These are phyloP conservation scores for Automeris io DNA, from an alignment of 2,888 invertebrate species.

Conservation along the genomic window DNA sequence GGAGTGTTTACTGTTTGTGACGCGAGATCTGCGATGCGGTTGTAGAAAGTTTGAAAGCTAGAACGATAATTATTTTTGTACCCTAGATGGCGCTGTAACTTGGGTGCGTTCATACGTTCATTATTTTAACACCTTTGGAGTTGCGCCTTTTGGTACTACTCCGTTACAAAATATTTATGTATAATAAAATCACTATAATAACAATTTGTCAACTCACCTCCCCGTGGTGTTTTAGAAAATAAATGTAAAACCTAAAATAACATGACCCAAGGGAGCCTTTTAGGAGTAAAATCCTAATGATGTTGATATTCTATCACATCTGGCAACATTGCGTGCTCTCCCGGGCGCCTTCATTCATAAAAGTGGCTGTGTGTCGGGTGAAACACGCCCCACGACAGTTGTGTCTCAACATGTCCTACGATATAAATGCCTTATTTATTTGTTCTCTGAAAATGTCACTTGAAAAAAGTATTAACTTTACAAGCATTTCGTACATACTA, in stretches of 20 bases:
- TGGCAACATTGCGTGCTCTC: constrained; percentile 11
- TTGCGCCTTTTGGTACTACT: too few species aligned
- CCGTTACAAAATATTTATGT: background rate
- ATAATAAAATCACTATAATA: background rate
- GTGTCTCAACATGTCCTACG: constrained; percentile 2
- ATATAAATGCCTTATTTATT: constrained; percentile 1
- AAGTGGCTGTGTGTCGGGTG: constrained; percentile 22
- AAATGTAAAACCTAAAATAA: background rate
- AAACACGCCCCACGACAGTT: constrained; percentile 12
- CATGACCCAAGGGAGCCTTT: background rate
- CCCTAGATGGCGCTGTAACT: too few species aligned
- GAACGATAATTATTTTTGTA: too few species aligned
- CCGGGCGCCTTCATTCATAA: constrained; percentile 17
- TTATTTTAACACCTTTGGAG: too few species aligned
- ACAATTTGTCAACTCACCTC: background rate
- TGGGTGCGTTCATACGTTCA: too few species aligned
- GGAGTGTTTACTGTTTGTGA: too few species aligned
- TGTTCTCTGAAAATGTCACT: too few species aligned
- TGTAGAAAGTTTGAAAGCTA: too few species aligned
- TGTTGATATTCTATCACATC: constrained; percentile 1
- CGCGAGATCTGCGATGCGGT: too few species aligned
- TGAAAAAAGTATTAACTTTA: too few species aligned
- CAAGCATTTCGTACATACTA: too few species aligned
- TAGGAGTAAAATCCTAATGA: background rate
- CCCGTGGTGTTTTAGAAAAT: background rate